Base-by-base conservation (phyloP, 2,888 invertebrate genomes). In the Acleris holmiana region DNA sequence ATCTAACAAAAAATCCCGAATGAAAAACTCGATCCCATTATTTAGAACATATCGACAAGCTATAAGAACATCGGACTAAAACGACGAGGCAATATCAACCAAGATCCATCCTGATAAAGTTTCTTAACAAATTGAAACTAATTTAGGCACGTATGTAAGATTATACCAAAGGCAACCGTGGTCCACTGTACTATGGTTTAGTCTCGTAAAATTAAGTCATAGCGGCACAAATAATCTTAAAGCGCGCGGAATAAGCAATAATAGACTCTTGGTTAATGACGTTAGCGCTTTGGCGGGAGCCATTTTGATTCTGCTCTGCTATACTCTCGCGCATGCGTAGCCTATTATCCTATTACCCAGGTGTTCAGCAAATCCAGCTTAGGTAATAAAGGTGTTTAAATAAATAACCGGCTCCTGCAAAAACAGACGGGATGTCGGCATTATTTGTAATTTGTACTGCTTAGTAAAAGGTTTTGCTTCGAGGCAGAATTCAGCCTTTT, bases 311-410 rank as follows among this genome's bases (percentile, higher is more conserved):
- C 29, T 29, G 8, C 8, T 29, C 8, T 8, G 29, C 29, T 29
- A 25, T 25, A 29, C 29, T 8, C 29, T 29, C 8, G 29, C 19
- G 61, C 48, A 54, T 40, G 41, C 23, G 41, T 60, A 44, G 7
- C 15, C 23, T 10, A 65, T 60, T 60, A 65, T 65, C 59, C 49
- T 60, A 65, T 65, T 65, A 65, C 29, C 49, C 65, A 65, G 65
- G 65, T 65, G 65, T 60, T 60, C 50, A 18, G 60, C 29, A 57
- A 47, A 47, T 65, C 65, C 59, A 29, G 60, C 59, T 65, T 49
- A 54, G 49, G 15, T 65, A 60, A 65, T 65, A 46, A 23, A 35
- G 59, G 65, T 55, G 54, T 54, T 65, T 60, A 65, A 44, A 65
- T 54, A 53, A 63, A 63, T 46, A 58, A 55, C 44, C 17, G 17